phyloP scores from a whole-genome alignment of 2,113 vertebrate species.

The Halcyon malimbica region DNA sequence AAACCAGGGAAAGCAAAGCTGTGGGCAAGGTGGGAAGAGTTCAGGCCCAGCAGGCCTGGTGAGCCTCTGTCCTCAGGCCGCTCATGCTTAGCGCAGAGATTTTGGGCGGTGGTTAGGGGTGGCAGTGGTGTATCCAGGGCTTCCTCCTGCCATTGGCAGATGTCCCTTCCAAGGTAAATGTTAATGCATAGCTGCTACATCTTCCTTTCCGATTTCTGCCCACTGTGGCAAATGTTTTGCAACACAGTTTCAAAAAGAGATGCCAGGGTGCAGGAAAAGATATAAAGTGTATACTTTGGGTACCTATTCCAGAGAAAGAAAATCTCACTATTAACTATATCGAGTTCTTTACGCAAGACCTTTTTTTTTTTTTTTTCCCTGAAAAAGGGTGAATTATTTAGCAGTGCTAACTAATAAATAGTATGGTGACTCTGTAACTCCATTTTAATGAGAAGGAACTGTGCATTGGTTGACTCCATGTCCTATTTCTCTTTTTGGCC shows the following conservation, averaged over 20 bases:
- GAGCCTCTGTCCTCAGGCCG: neutral
- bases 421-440: neutral
- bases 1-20: neutral
- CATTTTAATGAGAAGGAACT: neutral
- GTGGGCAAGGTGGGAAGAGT: neutral
- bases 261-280: neutral
- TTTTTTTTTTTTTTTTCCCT: neutral
- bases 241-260: neutral
- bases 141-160: neutral
- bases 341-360: neutral
- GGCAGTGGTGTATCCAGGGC: neutral
- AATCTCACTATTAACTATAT: neutral
- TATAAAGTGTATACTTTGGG: neutral
- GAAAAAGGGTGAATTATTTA: neutral
- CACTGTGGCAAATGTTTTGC: neutral
- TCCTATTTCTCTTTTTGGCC: neutral
- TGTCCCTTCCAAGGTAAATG: neutral
- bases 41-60: neutral
- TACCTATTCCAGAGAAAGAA: neutral
- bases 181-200: neutral
- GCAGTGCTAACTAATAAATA: neutral
- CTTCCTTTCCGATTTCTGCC: neutral
- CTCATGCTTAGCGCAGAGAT: neutral
- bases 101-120: neutral
- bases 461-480: neutral